Evolutionary conservation across 2,113 vertebrate genomes (phyloP).

Genomic region (cattle (Bos taurus)): ARS-UCD2.0 NC_037336.1:50920001-50920500

Average conservation of each 20-base stretch:
- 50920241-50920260: conserved; percentile 63
- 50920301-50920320: conserved; percentile 20
- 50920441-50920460: conserved; percentile 89
- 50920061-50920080: conserved; percentile 84
- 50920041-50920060: conserved; percentile 51
- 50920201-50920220: conserved; percentile 81
- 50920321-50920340: background rate
- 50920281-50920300: conserved; percentile 75
- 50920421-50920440: conserved; percentile 83
- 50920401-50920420: conserved; percentile 79
- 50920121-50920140: conserved; percentile 68
- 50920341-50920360: background rate
- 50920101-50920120: conserved; percentile 78
- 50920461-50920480: conserved; percentile 87
- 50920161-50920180: conserved; percentile 89
- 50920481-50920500: conserved; percentile 89
- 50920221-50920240: conserved; percentile 69
- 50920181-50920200: conserved; percentile 89
- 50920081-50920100: conserved; percentile 85
- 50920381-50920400: conserved; percentile 53
- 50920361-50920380: background rate
- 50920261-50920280: conserved; percentile 70
- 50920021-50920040: conserved; percentile 54
- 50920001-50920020: conserved; percentile 66
- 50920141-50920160: conserved; percentile 84